phyloP scores from a whole-genome alignment of 2,888 invertebrate species.

The Muschampia plurimacula region DNA sequence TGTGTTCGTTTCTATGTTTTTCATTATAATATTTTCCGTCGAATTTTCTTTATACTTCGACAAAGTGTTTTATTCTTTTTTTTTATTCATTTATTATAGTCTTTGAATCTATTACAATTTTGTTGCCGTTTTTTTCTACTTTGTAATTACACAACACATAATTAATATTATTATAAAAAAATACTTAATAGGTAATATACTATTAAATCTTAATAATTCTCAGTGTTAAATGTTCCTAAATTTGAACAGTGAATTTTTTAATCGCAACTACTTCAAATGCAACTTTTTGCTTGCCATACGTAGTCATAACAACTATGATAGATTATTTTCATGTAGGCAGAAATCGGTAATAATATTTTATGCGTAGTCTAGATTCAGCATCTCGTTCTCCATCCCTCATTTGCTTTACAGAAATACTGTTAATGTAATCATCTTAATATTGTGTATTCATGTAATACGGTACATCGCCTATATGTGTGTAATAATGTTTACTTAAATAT shows the following conservation, averaged over 20 bases:
- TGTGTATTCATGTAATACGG: conserved; percentile 30
- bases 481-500: conserved; percentile 28
- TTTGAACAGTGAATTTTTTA: conserved; percentile 77
- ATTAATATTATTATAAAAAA: conserved; percentile 58
- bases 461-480: conserved; percentile 26
- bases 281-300: conserved; percentile 78
- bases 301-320: conserved; percentile 60
- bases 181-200: conserved; percentile 75
- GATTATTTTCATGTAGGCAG: conserved; percentile 52
- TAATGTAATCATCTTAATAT: conserved; percentile 33
- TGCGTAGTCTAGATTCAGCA: conserved; percentile 53
- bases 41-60: conserved; percentile 48
- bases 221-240: conserved; percentile 85
- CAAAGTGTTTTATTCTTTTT: conserved; percentile 53
- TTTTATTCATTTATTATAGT: conserved; percentile 47
- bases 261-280: conserved; percentile 61
- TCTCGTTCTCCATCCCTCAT: conserved; percentile 33
- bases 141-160: conserved; percentile 69
- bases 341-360: conserved; percentile 42
- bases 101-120: conserved; percentile 58
- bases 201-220: conserved; percentile 78
- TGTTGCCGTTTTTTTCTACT: conserved; percentile 59
- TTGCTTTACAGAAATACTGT: conserved; percentile 42
- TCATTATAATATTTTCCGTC: conserved; percentile 42
- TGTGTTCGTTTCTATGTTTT: conserved; percentile 73